Base-by-base conservation (phyloP, 2,888 invertebrate species). In the Smittia aterrima region DNA sequence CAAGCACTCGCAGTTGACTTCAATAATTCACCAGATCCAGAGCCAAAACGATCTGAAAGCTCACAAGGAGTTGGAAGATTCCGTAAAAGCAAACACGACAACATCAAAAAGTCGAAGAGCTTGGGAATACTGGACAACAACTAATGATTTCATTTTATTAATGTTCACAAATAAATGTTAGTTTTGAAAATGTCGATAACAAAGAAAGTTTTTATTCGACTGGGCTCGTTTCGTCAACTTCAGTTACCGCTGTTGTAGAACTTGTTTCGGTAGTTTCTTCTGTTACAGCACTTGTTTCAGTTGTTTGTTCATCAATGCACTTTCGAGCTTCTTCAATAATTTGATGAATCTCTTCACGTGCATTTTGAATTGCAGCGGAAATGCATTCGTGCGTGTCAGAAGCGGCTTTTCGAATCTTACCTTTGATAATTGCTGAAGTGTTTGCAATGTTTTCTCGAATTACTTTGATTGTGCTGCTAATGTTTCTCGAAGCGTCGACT, bases 1-100 rank as follows among this genome's bases (percentile, higher is more conserved):
- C 92, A 92, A 80, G 92, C 91, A 78, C 82, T 92, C 1, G 82
- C 92, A 2, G 90, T 92, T 11, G 87, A 88, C 24, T 71, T 71
- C 58, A 16, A 25, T 9, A 24, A 66, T n/a, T 11, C 27, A 25
- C 62, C 11, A 7, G 22, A 18, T 25, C 47, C 68, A 18, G 53
- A 47, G 13, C 9, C 47, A 9, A 16, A 20, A 18, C 25, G n/a
- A 20, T 22, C 58, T 2, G 16, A 22, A 7, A 58, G 22, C 22
- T 20, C 58, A 22, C 18, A 11, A 1, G 24, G 4, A 22, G 11
- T 24, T 58, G 16, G 41, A 11, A 3, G 18, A 25, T 68, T 68
- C n/a, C 20, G 27, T 27, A 54, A 71, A 18, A 18, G 41, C 38
- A 58, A 71, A 54, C 13, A 58, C 54, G 71, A 71, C 6, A 71